Evolutionary conservation across 2,888 invertebrate genomes (phyloP), one percentile per base, ranked within the genome.

Genomic region (Bellardia bayeri): DNA sequence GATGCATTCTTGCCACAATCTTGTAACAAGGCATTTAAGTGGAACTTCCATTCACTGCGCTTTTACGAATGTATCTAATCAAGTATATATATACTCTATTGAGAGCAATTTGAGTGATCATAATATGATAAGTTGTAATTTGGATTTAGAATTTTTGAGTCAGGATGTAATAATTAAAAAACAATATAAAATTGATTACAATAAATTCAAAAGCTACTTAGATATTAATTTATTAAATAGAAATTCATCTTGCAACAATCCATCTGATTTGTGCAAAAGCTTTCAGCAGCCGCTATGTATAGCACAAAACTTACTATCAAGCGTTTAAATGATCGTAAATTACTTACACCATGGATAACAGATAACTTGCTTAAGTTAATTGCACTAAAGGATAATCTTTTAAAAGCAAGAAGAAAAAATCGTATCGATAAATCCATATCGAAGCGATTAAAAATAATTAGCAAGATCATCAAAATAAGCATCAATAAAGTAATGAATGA

Each of bases 381-480:
- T 2, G 1, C n/a, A 9, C 16, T 16, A 37, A 63, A 63, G 14
- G 11, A 64, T 2, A 2, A 6, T 3, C 64, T 76, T 51, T 16
- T 76, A 16, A 64, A 64, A 37, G 2, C 37, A 8, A 9, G 63
- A 51, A 76, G 42, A 42, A 78, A 66, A 51, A 16, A 64, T 40
- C 64, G 66, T 14, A 40, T 23, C 0, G 42, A 64, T 51, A 3
- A 3, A 23, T 16, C 23, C 2, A 30, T 76, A 9, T 64, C 23
- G 6, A 14, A 14, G 11, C 37, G 11, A 8, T 42, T 68, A 23
- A 56, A 68, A 56, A 56, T 45, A 63, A 63, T 75, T 13, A 75
- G 74, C 13, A 74, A 45, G 13, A 13, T 42, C 3, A 56, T 56
- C 2, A 75, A 63, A 63, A 9, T 16, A 11, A 64, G 37, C 16